Conservation (phyloP, 2,888 invertebrate species). For the Pheosia gnoma region DNA sequence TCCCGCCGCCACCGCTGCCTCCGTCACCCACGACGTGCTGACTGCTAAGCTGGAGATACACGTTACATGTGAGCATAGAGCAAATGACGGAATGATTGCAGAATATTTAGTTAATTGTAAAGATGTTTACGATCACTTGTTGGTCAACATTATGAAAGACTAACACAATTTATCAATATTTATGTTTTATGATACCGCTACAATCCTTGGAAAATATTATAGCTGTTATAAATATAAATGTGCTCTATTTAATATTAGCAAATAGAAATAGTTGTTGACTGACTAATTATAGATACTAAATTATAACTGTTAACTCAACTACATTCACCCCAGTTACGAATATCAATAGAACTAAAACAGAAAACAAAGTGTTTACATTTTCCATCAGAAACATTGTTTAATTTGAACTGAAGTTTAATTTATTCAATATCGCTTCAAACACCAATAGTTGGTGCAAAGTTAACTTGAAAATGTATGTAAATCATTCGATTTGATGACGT, state of each 20-base stretch:
- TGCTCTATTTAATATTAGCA: neutral
- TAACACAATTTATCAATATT: too few species aligned
- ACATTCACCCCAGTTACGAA: neutral
- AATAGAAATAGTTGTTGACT: neutral
- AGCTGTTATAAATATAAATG: too few species aligned
- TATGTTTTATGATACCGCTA: too few species aligned
- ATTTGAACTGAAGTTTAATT: slow-evolving; percentile 9
- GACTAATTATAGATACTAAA: neutral
- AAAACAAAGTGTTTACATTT: slow-evolving; percentile 8
- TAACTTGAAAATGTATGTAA: slow-evolving; percentile 42
- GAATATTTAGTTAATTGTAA: too few species aligned
- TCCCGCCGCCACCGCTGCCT: slow-evolving; percentile 81
- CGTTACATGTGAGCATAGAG: slow-evolving; percentile 70
- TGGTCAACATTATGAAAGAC: neutral
- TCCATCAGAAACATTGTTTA: slow-evolving; percentile 4
- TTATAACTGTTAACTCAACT: neutral
- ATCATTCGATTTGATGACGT: slow-evolving; percentile 29
- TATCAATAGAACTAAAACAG: neutral
- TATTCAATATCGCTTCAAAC: slow-evolving; percentile 22
- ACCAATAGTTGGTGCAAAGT: slow-evolving; percentile 19
- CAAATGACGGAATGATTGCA: neutral
- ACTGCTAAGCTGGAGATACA: slow-evolving; percentile 74
- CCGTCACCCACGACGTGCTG: slow-evolving; percentile 65
- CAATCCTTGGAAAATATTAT: too few species aligned
- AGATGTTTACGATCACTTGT: too few species aligned